Evolutionary conservation across 1,140 invertebrate genomes (phyloP).

Genomic region (Drosophila lini): DNA sequence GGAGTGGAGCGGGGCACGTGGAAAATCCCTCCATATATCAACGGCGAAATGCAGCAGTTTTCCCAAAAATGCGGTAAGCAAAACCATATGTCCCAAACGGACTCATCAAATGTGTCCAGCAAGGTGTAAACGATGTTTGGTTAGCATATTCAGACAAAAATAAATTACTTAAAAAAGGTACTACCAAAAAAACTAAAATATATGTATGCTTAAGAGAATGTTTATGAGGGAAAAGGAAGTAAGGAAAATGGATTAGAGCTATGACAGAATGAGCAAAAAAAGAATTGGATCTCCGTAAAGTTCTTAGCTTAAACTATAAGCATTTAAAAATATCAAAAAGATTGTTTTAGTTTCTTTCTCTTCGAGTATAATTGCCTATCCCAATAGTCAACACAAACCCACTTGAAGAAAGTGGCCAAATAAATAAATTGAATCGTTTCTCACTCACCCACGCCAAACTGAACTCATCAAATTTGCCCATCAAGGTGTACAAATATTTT

Average conservation of each 20-base stretch:
- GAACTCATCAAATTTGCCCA: constrained; percentile 34
- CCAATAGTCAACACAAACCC: neutral
- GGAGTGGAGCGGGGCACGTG: neutral
- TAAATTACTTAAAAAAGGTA: neutral
- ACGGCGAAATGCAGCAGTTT: neutral
- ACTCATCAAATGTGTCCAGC: constrained; percentile 24
- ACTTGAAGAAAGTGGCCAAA: neutral
- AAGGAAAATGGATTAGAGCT: neutral
- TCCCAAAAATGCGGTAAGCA: constrained; percentile 9
- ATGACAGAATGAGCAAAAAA: neutral
- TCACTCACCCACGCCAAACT: constrained; percentile 5
- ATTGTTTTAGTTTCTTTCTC: neutral
- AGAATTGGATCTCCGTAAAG: too few relatives aligned
- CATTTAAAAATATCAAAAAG: neutral
- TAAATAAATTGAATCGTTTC: constrained; percentile 17
- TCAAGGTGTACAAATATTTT: constrained; percentile 38
- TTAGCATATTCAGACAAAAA: neutral
- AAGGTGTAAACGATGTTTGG: constrained; percentile 10
- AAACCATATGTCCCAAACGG: constrained; percentile 9
- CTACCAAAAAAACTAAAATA: neutral
- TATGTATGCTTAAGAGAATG: neutral
- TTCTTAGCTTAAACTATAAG: too few relatives aligned
- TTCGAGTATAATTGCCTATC: neutral
- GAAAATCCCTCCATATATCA: constrained; percentile 29
- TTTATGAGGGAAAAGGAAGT: neutral